phyloP scores from a whole-genome alignment of 2,888 invertebrate genomes.

The Pheosia gnoma region DNA sequence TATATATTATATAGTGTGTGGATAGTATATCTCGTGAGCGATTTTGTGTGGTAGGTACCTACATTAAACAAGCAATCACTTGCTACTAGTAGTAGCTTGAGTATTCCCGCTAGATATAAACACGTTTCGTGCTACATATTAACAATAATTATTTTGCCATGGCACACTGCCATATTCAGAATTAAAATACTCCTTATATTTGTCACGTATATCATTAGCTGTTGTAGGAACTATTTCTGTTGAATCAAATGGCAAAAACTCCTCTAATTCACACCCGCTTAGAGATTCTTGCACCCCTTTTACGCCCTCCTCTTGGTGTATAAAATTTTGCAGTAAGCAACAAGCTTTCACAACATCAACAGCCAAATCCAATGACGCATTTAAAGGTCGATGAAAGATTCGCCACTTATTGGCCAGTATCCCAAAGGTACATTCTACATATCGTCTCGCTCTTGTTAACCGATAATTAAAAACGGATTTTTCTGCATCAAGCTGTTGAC shows the following conservation, averaged over 20 bases:
- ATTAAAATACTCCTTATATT: slow-evolving; percentile 14
- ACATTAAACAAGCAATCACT: slow-evolving; percentile 15
- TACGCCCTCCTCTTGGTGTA: slow-evolving; percentile 8
- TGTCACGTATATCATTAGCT: slow-evolving; percentile 11
- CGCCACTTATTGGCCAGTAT: slow-evolving; percentile 20
- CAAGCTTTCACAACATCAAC: slow-evolving; percentile 10
- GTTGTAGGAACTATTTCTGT: slow-evolving; percentile 15
- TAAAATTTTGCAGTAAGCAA: slow-evolving; percentile 18
- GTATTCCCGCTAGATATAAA: slow-evolving; percentile 14
- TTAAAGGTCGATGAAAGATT: slow-evolving; percentile 25
- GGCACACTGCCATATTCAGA: slow-evolving; percentile 14
- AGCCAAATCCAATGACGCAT: slow-evolving; percentile 10
- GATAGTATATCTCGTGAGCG: slow-evolving; percentile 12
- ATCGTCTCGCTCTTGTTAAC: too few species aligned
- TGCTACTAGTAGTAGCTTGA: slow-evolving; percentile 13
- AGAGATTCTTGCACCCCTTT: slow-evolving; percentile 8
- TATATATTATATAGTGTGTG: slow-evolving; percentile 12
- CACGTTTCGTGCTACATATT: slow-evolving; percentile 10
- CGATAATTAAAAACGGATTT: slow-evolving; percentile 9
- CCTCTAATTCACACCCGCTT: slow-evolving; percentile 12
- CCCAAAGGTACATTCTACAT: slow-evolving; percentile 18
- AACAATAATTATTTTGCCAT: slow-evolving; percentile 18
- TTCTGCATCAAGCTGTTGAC: slow-evolving; percentile 14
- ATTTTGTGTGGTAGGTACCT: slow-evolving; percentile 13
- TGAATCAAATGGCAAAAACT: slow-evolving; percentile 4